Percentiles rank a stretch among this genome's conserved stretches.
phyloP scores from a whole-genome alignment of 2,113 vertebrate species.

The Xiphophorus maculatus region DNA sequence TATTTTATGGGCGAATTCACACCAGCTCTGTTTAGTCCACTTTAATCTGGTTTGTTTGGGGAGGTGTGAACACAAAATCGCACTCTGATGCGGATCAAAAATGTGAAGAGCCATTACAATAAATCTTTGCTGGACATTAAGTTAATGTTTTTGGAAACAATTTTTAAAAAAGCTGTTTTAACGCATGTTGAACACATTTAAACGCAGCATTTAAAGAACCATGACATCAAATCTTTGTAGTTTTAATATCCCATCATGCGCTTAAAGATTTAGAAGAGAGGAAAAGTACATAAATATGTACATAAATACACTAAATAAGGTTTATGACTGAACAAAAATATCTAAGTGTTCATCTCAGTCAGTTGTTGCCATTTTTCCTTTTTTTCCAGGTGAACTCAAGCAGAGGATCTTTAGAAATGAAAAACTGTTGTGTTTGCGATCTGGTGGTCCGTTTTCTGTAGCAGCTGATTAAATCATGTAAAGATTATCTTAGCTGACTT shows the following conservation, averaged over 20 bases:
- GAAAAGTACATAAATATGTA: neutral
- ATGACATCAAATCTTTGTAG: neutral
- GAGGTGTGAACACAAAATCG: too few species aligned
- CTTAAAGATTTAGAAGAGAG: neutral
- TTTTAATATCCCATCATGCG: neutral
- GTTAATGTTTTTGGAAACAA: too few species aligned
- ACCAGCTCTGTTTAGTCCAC: too few species aligned
- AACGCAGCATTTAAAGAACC: neutral
- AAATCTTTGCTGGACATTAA: too few species aligned
- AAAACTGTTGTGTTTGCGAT: slow-evolving; percentile 19
- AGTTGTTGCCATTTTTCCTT: neutral
- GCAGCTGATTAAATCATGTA: slow-evolving; percentile 27
- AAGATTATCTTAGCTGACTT: slow-evolving; percentile 1
- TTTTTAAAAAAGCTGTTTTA: neutral
- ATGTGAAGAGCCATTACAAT: too few species aligned
- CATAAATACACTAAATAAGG: neutral
- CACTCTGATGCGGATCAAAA: too few species aligned
- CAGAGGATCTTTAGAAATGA: slow-evolving; percentile 28
- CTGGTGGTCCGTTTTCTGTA: slow-evolving; percentile 24
- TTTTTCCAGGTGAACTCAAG: slow-evolving; percentile 23
- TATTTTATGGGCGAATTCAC: too few species aligned
- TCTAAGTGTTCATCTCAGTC: neutral
- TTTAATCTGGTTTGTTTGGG: too few species aligned
- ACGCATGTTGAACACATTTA: neutral
- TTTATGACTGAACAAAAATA: neutral